phyloP scores from a whole-genome alignment of 2,888 invertebrate species.

The Drosophila subquinaria region DNA sequence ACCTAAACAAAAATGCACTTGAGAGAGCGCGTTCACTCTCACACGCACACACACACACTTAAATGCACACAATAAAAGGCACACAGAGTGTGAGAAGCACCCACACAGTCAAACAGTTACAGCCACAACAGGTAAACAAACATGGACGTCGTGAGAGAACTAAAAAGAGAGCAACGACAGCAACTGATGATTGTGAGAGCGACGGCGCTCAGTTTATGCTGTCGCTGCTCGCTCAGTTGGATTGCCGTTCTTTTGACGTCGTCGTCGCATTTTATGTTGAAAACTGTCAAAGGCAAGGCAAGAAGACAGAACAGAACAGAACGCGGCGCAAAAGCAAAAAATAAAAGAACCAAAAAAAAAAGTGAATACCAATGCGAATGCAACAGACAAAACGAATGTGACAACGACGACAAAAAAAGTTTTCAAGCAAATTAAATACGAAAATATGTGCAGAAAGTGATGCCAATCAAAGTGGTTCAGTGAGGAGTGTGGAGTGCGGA shows the following conservation, averaged over 20 bases:
- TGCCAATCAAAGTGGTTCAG: constrained; percentile 51
- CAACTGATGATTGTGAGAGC: constrained; percentile 41
- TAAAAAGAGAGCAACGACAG: constrained; percentile 19
- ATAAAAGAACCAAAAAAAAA: constrained; percentile 36
- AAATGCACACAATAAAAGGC: constrained; percentile 10
- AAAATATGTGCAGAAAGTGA: constrained; percentile 69
- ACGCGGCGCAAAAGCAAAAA: constrained; percentile 56
- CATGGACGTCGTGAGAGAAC: constrained; percentile 48
- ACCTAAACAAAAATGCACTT: constrained; percentile 81
- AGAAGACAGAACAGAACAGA: constrained; percentile 59
- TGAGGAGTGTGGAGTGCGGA: constrained; percentile 17
- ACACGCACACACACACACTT: constrained; percentile 8
- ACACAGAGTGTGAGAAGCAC: constrained; percentile 40
- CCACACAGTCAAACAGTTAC: constrained; percentile 45
- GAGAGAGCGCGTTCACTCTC: constrained; percentile 62
- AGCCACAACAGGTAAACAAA: constrained; percentile 74
- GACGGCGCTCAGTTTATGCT: constrained; percentile 67
- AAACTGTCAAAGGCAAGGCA: constrained; percentile 77
- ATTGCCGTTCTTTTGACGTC: constrained; percentile 56
- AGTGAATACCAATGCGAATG: constrained; percentile 77
- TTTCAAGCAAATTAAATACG: constrained; percentile 58
- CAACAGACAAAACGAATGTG: constrained; percentile 77
- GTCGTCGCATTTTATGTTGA: constrained; percentile 74
- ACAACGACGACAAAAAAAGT: constrained; percentile 75
- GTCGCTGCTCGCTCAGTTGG: constrained; percentile 55